phyloP scores from a whole-genome alignment of 1,140 invertebrate species.

The Saccostrea cuccullata region DNA sequence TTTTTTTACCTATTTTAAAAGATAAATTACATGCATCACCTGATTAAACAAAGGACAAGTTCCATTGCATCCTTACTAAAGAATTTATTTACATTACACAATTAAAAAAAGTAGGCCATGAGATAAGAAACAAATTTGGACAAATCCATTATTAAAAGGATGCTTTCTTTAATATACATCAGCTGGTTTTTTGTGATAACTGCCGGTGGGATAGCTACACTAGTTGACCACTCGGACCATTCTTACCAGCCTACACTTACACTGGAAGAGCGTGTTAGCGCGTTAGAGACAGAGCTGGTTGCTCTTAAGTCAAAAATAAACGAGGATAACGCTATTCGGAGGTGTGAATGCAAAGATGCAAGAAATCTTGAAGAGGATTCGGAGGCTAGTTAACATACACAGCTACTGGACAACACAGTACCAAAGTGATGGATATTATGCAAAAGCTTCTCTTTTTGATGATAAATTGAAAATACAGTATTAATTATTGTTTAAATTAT shows the following conservation, averaged over 20 bases:
- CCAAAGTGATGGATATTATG: not conserved
- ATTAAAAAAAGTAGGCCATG: too few relatives aligned
- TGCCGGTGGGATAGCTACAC: not conserved
- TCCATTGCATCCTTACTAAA: too few relatives aligned
- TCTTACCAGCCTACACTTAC: not conserved
- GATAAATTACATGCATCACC: too few relatives aligned
- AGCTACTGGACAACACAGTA: not conserved
- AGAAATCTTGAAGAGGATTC: not conserved
- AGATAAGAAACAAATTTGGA: too few relatives aligned
- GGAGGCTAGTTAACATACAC: not conserved
- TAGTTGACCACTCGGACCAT: not conserved
- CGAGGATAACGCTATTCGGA: not conserved
- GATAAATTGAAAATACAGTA: too few relatives aligned
- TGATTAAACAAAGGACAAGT: too few relatives aligned
- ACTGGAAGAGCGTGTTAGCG: not conserved
- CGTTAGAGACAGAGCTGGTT: not conserved
- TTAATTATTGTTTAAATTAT: too few relatives aligned
- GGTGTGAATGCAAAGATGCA: not conserved
- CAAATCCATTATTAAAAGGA: not conserved
- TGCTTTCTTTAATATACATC: not conserved
- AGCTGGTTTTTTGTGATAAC: not conserved
- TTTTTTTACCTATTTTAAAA: too few relatives aligned
- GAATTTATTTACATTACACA: too few relatives aligned
- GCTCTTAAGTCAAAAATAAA: not conserved
- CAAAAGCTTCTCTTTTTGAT: not conserved